phyloP scores from a whole-genome alignment of 2,888 invertebrate genomes.

The Melitaea athalia region DNA sequence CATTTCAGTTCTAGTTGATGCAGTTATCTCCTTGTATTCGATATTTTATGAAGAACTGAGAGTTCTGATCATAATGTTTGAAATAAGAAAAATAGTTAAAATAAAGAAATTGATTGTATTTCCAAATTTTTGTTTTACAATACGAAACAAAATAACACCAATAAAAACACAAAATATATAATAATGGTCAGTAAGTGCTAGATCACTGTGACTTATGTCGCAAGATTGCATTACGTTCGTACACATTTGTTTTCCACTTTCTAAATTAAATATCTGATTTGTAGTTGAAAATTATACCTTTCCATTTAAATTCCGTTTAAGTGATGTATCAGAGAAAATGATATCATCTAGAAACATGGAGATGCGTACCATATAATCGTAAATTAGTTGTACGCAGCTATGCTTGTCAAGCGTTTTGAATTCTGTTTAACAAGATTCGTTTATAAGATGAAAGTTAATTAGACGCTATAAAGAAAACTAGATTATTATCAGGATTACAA shows the following conservation, averaged over 20 bases:
- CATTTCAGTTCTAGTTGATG: conserved; percentile 24
- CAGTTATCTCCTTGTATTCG: too few relatives aligned
- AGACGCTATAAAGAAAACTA: conserved; percentile 32
- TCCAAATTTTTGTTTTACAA: too few relatives aligned
- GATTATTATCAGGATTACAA: conserved; percentile 11
- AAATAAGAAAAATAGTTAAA: too few relatives aligned
- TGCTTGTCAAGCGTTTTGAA: conserved; percentile 42
- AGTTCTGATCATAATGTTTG: too few relatives aligned
- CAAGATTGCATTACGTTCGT: conserved; percentile 51
- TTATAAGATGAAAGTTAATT: conserved; percentile 46
- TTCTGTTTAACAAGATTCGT: conserved; percentile 45
- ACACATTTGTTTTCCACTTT: conserved; percentile 63
- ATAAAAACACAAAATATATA: too few relatives aligned
- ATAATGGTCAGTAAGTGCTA: too few relatives aligned
- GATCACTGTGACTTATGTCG: conserved; percentile 45
- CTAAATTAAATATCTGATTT: conserved; percentile 62
- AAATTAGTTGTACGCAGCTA: conserved; percentile 42
- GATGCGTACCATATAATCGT: conserved; percentile 45
- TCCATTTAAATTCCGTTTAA: conserved; percentile 41
- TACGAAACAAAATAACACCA: too few relatives aligned
- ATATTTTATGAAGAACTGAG: too few relatives aligned
- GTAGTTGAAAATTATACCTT: conserved; percentile 39
- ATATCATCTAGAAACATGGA: conserved; percentile 56
- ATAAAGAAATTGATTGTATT: too few relatives aligned
- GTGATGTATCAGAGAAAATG: conserved; percentile 56